Evolutionary conservation across 1,140 invertebrate species (phyloP).

Genomic region (Agrypnia vestita): DNA sequence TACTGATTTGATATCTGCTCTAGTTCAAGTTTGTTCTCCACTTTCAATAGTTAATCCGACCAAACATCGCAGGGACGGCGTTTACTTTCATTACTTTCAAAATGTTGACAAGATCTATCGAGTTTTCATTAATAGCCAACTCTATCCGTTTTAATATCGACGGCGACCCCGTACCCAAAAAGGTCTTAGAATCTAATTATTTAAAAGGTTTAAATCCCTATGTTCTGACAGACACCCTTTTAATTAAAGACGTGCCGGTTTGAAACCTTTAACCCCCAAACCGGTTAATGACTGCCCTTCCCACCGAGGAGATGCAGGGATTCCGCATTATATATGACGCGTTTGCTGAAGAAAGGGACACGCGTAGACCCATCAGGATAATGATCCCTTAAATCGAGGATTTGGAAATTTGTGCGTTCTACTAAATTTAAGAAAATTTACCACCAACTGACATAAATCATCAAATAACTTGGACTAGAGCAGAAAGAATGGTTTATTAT

Average conservation of each 20-base stretch:
- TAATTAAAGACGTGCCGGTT: slow-evolving; percentile 39
- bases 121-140: slow-evolving; percentile 14
- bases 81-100: too few species aligned
- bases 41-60: too few species aligned
- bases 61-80: too few species aligned
- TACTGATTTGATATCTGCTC: too few species aligned
- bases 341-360: neutral
- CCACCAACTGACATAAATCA: too few species aligned
- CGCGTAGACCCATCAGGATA: slow-evolving; percentile 14
- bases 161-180: slow-evolving; percentile 5
- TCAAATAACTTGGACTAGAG: too few species aligned
- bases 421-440: too few species aligned
- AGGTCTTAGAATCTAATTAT: slow-evolving; percentile 6
- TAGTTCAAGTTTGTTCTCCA: too few species aligned
- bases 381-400: slow-evolving; percentile 11
- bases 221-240: slow-evolving; percentile 11
- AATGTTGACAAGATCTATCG: neutral
- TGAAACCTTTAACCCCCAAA: slow-evolving; percentile 16
- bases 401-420: neutral
- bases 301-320: neutral
- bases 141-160: slow-evolving; percentile 16
- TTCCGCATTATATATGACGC: slow-evolving; percentile 2
- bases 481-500: too few species aligned
- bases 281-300: slow-evolving; percentile 12
- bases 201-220: slow-evolving; percentile 8